Conservation (phyloP, 2,113 vertebrate species). For the Mormoops blainvillei region DNA sequence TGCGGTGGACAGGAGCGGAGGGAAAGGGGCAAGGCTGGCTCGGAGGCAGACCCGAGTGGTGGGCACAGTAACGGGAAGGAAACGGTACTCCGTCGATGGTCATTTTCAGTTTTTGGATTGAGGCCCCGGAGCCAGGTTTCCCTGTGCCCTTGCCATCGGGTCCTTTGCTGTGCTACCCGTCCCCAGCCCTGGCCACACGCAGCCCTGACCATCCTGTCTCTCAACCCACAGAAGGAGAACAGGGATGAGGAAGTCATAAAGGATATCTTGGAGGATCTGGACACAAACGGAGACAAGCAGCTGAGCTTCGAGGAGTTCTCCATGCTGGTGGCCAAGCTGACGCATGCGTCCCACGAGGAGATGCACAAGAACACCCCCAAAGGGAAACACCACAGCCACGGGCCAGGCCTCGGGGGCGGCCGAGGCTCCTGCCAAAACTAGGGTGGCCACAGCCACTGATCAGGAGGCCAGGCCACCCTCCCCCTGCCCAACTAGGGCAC, state of each 20-base stretch:
- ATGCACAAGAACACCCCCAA: constrained; percentile 3
- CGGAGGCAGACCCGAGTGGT: rapidly evolving
- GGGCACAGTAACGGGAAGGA: background rate
- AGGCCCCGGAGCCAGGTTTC: background rate
- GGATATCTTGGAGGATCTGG: constrained; percentile 57
- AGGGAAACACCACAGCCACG: background rate
- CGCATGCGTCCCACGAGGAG: constrained; percentile 11
- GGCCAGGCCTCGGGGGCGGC: background rate
- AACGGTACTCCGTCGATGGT: rapidly evolving
- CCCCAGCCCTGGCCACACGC: background rate
- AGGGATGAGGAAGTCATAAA: rapidly evolving
- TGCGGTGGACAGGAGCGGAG: rapidly evolving
- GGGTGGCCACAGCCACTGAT: constrained; percentile 9
- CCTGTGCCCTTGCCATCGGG: background rate
- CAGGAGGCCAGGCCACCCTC: background rate
- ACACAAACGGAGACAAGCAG: constrained; percentile 17
- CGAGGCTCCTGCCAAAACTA: background rate
- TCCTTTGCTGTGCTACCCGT: rapidly evolving
- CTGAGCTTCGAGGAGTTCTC: constrained; percentile 52
- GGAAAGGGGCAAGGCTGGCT: rapidly evolving
- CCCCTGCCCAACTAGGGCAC: background rate
- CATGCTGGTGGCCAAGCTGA: constrained; percentile 10
- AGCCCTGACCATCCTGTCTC: background rate
- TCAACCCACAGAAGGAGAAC: background rate
- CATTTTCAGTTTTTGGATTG: background rate